Evolutionary conservation across 92 coral and sea anemone species (phyloP), one percentile per base, ranked within the genome.

Genomic region (Actinernus sp.): DNA sequence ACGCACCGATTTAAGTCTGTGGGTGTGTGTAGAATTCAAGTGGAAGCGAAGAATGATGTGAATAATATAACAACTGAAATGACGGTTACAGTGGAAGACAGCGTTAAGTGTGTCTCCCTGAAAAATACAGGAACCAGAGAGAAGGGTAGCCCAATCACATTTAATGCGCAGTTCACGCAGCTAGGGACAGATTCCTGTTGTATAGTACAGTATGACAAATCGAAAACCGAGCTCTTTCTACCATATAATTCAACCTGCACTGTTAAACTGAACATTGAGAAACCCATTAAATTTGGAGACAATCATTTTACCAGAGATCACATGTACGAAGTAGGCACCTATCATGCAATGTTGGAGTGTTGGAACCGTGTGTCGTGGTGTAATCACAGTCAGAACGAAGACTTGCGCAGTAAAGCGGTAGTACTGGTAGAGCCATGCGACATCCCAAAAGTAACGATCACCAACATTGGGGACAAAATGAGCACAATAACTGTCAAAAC

Each of bases 181-280:
- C 8, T 2, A 0, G 96, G 91, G 3, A 36, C 27, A 2, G 20
- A 78, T 30, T 61, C 88, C 55, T 73, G 91, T 40, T 89, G 72
- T 51, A 16, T 49, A 1, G 13, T 84, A 21, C 44, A 49, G 2
- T 54, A 64, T 13, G 52, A 47, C 11, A 73, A 73, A 12, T 29
- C 19, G 0, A 11, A 17, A 9, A 31, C 73, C 8, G 32, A 56
- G 6, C 62, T 33, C 20, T 34, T 41, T 7, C 38, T 20, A 5
- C 62, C 78, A 2, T 31, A 18, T 0, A 58, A 26, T 28, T 60
- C 72, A 3, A 29, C 39, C 21, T 66, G 68, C 49, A 45, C 46
- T 1, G 33, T 39, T 1, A 11, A 3, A 2, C 36, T 62, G 7
- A 1, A 3, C 14, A 36, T 7, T 14, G 8, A 7, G 14, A 14